Evolutionary conservation across 2,888 invertebrate species (phyloP), one percentile per base, ranked within the genome.

Genomic region (Heliconius sara): DNA sequence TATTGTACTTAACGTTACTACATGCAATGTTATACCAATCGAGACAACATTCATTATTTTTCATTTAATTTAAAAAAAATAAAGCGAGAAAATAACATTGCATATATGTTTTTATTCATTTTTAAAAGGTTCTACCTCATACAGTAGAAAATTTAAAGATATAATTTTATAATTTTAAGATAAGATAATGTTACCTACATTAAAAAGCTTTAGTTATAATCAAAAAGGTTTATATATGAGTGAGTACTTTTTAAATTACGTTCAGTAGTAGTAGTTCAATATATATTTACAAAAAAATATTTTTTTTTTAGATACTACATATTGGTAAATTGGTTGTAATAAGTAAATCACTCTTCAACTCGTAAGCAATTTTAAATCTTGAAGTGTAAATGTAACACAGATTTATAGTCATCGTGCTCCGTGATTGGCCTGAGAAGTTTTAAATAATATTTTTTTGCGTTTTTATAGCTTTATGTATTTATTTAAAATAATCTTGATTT

Each of bases 401-500:
- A 84, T 84, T 84, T 84, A 84, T 84, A 83, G 83, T 80, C 78
- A 79, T 79, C 76, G 60, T 30, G 65, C 71, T 68, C 65, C 74
- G 76, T 79, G 70, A 78, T 72, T 77, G 76, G 78, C 76, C 79
- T 82, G 76, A 39, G 67, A 72, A 72, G 60, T 27, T 47, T 43
- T 39, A 77, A 78, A 76, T 79, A 79, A 63, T 52, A 74, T 57
- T 13, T 57, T 65, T 77, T 77, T 34, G n/a, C 27, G n/a, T 60
- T 25, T 63, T 34, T 60, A 60, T 9, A 22, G 34, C 16, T n/a
- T 39, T 34, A n/a, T 60, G 10, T 7, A 60, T 22, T 10, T 60
- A 60, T 60, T 60, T n/a, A 60, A 60, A 60, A 60, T 60, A 60
- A 57, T 3, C 22, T 3, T 57, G 10, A 60, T n/a, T n/a, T n/a